Conservation (phyloP, 2,797 vertebrate species). For the Takifugu ocellatus region DNA sequence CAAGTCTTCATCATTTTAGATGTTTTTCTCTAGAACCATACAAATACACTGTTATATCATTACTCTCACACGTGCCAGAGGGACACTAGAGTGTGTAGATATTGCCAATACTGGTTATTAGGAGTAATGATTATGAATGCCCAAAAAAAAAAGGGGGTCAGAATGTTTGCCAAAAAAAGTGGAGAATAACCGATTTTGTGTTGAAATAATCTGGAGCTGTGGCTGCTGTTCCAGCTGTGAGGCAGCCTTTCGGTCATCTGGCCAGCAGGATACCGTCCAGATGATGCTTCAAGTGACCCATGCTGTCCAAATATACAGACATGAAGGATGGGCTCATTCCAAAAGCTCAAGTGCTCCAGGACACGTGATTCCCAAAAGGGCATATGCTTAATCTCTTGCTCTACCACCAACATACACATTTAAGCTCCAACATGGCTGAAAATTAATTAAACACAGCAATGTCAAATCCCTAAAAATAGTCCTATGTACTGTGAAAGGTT, state of each 20-base stretch:
- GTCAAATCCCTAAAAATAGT: no score
- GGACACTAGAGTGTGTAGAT: no score
- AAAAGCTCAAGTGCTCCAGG: neutral
- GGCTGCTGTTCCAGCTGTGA: slow-evolving; percentile 54
- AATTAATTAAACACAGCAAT: no score
- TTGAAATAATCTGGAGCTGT: slow-evolving; percentile 53
- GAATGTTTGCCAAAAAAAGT: slow-evolving; percentile 17
- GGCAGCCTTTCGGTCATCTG: slow-evolving; percentile 48
- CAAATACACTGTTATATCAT: slow-evolving; percentile 5
- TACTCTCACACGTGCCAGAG: neutral
- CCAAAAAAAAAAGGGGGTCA: slow-evolving; percentile 50
- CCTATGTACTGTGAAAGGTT: no score
- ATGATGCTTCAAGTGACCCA: slow-evolving; percentile 43
- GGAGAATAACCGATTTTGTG: slow-evolving; percentile 38
- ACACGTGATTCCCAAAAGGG: slow-evolving; percentile 13
- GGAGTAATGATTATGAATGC: slow-evolving; percentile 10
- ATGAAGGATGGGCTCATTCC: neutral
- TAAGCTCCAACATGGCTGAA: no score
- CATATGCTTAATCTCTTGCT: slow-evolving; percentile 1
- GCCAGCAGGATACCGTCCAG: slow-evolving; percentile 58
- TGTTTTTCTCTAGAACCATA: no score
- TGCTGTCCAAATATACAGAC: slow-evolving; percentile 7
- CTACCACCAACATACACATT: neutral
- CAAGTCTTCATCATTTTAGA: no score
- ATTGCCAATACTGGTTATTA: slow-evolving; percentile 15